These are phyloP conservation scores for Danionella cerebrum DNA, from an alignment of 2,113 vertebrate genomes.

Conservation along the genomic window DNA sequence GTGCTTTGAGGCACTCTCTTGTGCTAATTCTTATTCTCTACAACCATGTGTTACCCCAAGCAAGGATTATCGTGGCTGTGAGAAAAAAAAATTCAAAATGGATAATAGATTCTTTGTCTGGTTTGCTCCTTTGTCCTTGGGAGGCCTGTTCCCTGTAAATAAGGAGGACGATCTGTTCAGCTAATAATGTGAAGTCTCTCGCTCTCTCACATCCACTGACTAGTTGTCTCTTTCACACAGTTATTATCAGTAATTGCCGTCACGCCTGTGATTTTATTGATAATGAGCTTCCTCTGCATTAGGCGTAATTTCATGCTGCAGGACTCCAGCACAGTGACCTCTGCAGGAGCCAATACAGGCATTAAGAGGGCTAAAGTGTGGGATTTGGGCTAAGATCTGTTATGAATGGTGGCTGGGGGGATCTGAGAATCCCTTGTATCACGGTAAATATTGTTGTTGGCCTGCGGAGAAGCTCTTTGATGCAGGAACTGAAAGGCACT, in stretches of 20 bases:
- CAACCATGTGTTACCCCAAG: slow-evolving; percentile 24
- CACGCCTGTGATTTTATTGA: slow-evolving; percentile 71
- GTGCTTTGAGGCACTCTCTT: slow-evolving; percentile 40
- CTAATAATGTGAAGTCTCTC: slow-evolving; percentile 22
- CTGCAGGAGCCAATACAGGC: slow-evolving; percentile 61
- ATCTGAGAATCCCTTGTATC: slow-evolving; percentile 40
- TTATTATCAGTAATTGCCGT: slow-evolving; percentile 69
- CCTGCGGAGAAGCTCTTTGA: slow-evolving; percentile 31
- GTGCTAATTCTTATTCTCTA: slow-evolving; percentile 24
- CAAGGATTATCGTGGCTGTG: slow-evolving; percentile 45
- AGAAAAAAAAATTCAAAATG: slow-evolving; percentile 44
- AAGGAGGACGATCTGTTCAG: slow-evolving; percentile 50
- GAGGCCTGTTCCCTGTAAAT: slow-evolving; percentile 51
- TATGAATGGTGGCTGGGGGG: slow-evolving; percentile 49
- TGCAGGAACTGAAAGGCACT: not conserved
- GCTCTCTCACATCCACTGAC: slow-evolving; percentile 43
- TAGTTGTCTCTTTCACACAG: slow-evolving; percentile 53
- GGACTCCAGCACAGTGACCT: slow-evolving; percentile 56
- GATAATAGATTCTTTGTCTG: slow-evolving; percentile 58
- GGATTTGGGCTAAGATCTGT: slow-evolving; percentile 43
- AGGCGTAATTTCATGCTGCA: slow-evolving; percentile 67
- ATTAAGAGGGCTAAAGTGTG: slow-evolving; percentile 40
- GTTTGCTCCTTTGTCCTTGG: slow-evolving; percentile 57
- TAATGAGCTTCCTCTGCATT: slow-evolving; percentile 66
- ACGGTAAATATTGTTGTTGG: slow-evolving; percentile 45